These are phyloP conservation scores for Cerastis rubricosa DNA, from an alignment of 2,888 invertebrate genomes.

Conservation along the genomic window DNA sequence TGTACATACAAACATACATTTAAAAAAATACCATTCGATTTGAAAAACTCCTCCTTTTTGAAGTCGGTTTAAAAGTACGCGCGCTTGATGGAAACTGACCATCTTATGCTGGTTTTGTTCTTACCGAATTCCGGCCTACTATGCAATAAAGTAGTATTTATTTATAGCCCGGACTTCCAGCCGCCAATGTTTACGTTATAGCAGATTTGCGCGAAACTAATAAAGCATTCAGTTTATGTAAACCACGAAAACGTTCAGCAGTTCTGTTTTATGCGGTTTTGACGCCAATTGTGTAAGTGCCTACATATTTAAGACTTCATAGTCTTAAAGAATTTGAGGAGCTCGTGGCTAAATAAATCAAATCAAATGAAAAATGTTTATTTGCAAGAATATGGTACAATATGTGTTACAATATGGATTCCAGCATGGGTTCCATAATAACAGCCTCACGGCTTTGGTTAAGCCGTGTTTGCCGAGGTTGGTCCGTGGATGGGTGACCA, in stretches of 20 bases:
- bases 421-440: no score
- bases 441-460: no score
- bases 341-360: no score
- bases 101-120: neutral
- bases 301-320: neutral
- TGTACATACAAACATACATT: no score
- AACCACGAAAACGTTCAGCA: neutral
- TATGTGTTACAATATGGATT: no score
- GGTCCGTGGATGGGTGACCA: no score
- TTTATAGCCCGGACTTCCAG: conserved; percentile 4
- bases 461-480: no score
- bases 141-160: conserved; percentile 15
- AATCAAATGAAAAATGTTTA: no score
- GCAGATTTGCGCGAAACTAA: conserved; percentile 13
- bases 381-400: no score
- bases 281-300: neutral
- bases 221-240: conserved; percentile 14
- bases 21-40: no score
- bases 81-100: neutral
- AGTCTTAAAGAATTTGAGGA: neutral
- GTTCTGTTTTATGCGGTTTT: neutral
- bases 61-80: no score
- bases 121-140: neutral
- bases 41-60: no score
- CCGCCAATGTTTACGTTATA: conserved; percentile 22